Base-by-base conservation (phyloP, 2,888 invertebrate genomes). In the Drosophila stalkeri region DNA sequence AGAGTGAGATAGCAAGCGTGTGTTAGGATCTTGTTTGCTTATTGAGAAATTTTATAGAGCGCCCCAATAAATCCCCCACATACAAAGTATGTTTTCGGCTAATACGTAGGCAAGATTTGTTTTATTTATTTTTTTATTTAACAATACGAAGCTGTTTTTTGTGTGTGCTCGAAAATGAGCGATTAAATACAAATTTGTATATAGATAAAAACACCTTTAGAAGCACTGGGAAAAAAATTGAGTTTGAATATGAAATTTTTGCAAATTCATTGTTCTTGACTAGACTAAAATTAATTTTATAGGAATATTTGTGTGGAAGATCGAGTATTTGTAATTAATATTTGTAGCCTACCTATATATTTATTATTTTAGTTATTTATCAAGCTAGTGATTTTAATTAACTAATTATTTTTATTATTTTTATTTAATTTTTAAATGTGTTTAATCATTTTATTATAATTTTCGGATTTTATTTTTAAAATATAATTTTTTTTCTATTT, bases 21-120 rank as follows among this genome's bases (percentile, higher is more conserved):
- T n/a, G 16, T 56, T 78, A 61, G 63, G 70, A 70, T 75, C 70
- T 77, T 71, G 82, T 86, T 80, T 75, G 87, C 87, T 82, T 84
- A 82, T 84, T 84, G 82, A 84, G 87, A 82, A 87, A 80, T 85
- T 80, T 79, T 72, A 70, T 73, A 52, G 64, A 72, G 64, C 71
- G 52, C 66, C 52, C 66, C 71, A 71, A 71, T 68, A 70, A 77
- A 77, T 80, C 67, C 79, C 62, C 69, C 75, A 69, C 74, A 71
- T 37, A 64, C 75, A 64, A 68, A 70, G 54, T 70, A 44, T n/a
- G 49, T 56, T 75, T 68, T 77, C 59, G 79, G 68, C 27, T 39
- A 18, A 80, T 74, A 80, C 80, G 75, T 80, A 71, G 73, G 70
- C 78, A 64, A 64, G 49, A 33, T 67, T 77, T 76, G 7, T 41